Evolutionary conservation across 2,797 vertebrate species (phyloP), one percentile per base, ranked within the genome.

Genomic region (Phrynocephalus forsythii): DNA sequence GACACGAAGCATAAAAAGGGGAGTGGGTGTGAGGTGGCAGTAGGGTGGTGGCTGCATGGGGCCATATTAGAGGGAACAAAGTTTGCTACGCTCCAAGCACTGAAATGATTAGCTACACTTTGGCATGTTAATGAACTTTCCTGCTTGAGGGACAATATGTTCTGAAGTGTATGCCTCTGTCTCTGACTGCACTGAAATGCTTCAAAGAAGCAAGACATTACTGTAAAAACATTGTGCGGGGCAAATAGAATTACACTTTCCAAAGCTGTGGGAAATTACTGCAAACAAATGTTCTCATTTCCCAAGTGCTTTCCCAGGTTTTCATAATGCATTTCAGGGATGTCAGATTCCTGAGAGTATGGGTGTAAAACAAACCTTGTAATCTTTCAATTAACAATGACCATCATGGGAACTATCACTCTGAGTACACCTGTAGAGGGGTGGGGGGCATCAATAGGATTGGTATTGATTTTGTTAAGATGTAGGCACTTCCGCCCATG

Each of bases 91-190:
- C 50, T 52, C 33, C 44, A 69, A 82, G 85, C 66, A 13, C 26
- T 83, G 0, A 13, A 71, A 38, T 63, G 67, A 69, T n/a, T 81
- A 68, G 26, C 24, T 86, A 75, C 26, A n/a, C 82, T 85, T 71
- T 90, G 72, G 13, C 16, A 82, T 7, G 16, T 26, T 92, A 93
- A 92, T 7, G 90, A 87, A 87, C 71, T 63, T 16, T 87, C 16
- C 77, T 28, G 56, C 22, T 6, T 50, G 15, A 50, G 84, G 8
- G 80, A 63, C 60, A 2, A 0, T 20, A 67, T 77, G 7, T 83
- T 26, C 30, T 44, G 81, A 77, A 3, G 26, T 33, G 30, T 38
- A 15, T 78, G 33, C 13, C 76, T 5, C 20, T 81, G 20, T 90
- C 81, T 88, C 86, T 91, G 56, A 6, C n/a, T 33, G 85, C n/a